Evolutionary conservation across 2,797 vertebrate genomes (phyloP).

Genomic region (Macroramphosus scolopax): DNA sequence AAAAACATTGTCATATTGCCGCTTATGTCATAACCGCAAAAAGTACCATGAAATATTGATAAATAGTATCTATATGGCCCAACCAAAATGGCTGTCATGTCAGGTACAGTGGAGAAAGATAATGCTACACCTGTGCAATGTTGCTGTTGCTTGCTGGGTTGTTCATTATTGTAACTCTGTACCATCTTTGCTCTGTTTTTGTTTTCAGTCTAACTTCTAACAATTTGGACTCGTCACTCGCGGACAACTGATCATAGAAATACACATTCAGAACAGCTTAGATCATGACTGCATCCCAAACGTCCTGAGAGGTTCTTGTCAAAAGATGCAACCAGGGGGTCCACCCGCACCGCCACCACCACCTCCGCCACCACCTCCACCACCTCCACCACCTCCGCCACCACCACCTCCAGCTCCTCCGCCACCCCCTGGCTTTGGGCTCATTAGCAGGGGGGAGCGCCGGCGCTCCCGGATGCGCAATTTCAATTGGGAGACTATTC

Average conservation of each 20-base stretch:
- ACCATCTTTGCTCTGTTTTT: conserved; percentile 31
- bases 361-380: conserved; percentile 39
- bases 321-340: conserved; percentile 56
- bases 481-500: conserved; percentile 85
- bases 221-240: conserved; percentile 7
- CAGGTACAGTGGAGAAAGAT: neutral
- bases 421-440: conserved; percentile 43
- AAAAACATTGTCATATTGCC: too few relatives aligned
- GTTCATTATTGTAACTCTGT: conserved; percentile 6
- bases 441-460: conserved; percentile 18
- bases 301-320: conserved; percentile 24
- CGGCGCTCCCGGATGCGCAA: conserved; percentile 76
- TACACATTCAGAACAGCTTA: neutral
- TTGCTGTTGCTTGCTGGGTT: too few relatives aligned
- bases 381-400: conserved; percentile 7
- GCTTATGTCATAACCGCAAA: too few relatives aligned
- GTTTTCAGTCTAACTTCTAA: conserved; percentile 24
- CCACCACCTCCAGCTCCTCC: conserved; percentile 48
- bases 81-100: too few relatives aligned
- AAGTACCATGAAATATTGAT: too few relatives aligned
- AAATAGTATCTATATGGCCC: too few relatives aligned
- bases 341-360: conserved; percentile 31
- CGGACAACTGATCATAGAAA: neutral
- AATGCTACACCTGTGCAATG: conserved; percentile 8
- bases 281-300: conserved; percentile 23